Percentiles rank a stretch among this genome's conserved stretches.
Evolutionary conservation across 37 sponge, comb jelly and placozoan genomes (phyloP).

Genomic region (Eunapius fragilis): DNA sequence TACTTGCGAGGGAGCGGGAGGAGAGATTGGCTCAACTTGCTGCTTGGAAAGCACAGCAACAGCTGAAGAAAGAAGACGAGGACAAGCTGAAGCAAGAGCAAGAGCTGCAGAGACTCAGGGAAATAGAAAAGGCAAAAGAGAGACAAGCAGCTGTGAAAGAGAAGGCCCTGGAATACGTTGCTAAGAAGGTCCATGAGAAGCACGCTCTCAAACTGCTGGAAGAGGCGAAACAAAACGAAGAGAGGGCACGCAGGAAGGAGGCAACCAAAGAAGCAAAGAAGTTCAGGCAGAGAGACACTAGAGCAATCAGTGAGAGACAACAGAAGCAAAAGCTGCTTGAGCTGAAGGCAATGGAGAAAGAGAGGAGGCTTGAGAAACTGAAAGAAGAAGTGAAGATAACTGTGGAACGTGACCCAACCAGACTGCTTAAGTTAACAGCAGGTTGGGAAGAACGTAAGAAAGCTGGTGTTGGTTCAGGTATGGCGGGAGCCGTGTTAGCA

Average conservation of each 20-base stretch:
- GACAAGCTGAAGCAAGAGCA: constrained; percentile 10
- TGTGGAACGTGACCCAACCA: constrained; percentile 65
- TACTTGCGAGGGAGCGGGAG: constrained; percentile 36
- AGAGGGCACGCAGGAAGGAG: constrained; percentile 19
- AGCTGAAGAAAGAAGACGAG: constrained; percentile 15
- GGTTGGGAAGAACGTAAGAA: constrained; percentile 77
- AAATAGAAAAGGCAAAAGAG: constrained; percentile 37
- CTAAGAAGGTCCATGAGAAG: constrained; percentile 40
- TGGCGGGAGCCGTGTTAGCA: neutral
- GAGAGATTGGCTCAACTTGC: constrained; percentile 37
- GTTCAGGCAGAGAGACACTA: constrained; percentile 68
- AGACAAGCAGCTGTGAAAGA: constrained; percentile 32
- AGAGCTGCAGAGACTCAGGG: constrained; percentile 1
- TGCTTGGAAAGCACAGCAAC: constrained; percentile 49
- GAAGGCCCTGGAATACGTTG: constrained; percentile 34
- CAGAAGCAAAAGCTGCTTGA: constrained; percentile 31
- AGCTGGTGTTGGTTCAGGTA: constrained; percentile 1
- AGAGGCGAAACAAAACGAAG: constrained; percentile 35
- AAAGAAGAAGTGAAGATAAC: constrained; percentile 64
- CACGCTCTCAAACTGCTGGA: constrained; percentile 5
- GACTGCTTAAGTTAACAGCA: constrained; percentile 65
- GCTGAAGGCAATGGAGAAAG: constrained; percentile 22
- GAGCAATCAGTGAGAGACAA: constrained; percentile 27
- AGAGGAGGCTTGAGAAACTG: constrained; percentile 47
- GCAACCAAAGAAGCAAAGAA: constrained; percentile 69